These are phyloP conservation scores for Agrotis ipsilon DNA, from an alignment of 2,888 invertebrate species.

Conservation along the genomic window DNA sequence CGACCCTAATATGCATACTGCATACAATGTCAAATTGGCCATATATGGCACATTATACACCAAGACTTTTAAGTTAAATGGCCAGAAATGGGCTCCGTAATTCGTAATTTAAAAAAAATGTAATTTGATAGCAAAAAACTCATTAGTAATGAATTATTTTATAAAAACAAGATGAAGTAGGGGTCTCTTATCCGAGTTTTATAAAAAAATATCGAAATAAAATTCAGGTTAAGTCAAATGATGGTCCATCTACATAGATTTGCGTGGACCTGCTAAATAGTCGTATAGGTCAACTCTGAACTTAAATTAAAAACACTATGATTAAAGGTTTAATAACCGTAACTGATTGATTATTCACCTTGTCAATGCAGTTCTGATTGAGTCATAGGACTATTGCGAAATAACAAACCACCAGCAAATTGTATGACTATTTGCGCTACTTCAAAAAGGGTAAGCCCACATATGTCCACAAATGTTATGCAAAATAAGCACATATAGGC, in stretches of 20 bases:
- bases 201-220: no score
- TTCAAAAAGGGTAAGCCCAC: slow-evolving; percentile 7
- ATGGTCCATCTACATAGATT: no score
- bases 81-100: background rate
- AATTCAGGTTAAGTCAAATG: no score
- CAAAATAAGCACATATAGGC: slow-evolving; percentile 11
- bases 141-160: no score
- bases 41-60: background rate
- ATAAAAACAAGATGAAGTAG: no score
- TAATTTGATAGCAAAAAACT: no score
- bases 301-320: background rate
- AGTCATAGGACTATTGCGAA: slow-evolving; percentile 57
- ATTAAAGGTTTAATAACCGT: slow-evolving; percentile 24
- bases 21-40: slow-evolving; percentile 17
- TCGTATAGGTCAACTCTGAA: no score
- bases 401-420: slow-evolving; percentile 24
- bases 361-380: slow-evolving; percentile 47
- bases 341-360: slow-evolving; percentile 40
- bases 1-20: slow-evolving; percentile 16
- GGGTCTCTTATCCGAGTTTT: no score
- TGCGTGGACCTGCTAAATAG: no score
- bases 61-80: background rate
- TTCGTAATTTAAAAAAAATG: no score
- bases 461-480: slow-evolving; percentile 11
- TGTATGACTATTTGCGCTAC: slow-evolving; percentile 6